Conservation (phyloP, 2,797 vertebrate genomes). For the Champsocephalus esox region DNA sequence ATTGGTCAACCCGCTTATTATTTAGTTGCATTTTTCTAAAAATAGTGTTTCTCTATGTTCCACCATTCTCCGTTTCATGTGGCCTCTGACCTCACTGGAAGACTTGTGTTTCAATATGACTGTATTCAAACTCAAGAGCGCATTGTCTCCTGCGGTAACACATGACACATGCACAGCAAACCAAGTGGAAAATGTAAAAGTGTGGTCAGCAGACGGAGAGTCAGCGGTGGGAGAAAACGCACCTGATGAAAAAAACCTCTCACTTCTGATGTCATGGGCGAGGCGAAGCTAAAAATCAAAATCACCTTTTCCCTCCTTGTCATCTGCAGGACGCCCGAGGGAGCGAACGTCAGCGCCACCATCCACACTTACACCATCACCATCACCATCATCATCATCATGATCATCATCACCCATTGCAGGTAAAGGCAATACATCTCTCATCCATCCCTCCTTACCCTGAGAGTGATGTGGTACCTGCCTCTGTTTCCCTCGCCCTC, state of each 20-base stretch:
- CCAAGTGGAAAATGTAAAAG: slow-evolving; percentile 13
- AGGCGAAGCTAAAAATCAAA: slow-evolving; percentile 35
- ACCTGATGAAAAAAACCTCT: slow-evolving; percentile 50
- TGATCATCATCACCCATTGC: slow-evolving; percentile 24
- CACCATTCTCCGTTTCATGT: neutral
- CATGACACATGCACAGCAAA: neutral
- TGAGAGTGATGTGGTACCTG: slow-evolving; percentile 15
- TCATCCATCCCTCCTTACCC: slow-evolving; percentile 23
- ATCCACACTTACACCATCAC: slow-evolving; percentile 31
- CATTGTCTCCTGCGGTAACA: neutral
- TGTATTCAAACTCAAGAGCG: neutral
- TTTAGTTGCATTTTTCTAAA: no score
- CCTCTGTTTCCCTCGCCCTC: slow-evolving; percentile 1
- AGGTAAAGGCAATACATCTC: slow-evolving; percentile 35
- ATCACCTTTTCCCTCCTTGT: slow-evolving; percentile 57
- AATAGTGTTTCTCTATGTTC: no score
- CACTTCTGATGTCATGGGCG: slow-evolving; percentile 57
- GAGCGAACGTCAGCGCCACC: slow-evolving; percentile 48
- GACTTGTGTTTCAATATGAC: neutral
- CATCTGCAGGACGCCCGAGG: slow-evolving; percentile 36
- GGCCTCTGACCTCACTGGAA: neutral
- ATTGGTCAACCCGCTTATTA: no score
- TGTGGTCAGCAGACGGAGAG: slow-evolving; percentile 20
- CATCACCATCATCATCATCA: slow-evolving; percentile 14
- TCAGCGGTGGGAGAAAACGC: slow-evolving; percentile 17